phyloP scores from a whole-genome alignment of 2,888 invertebrate species.

The Acrocera orbiculus region DNA sequence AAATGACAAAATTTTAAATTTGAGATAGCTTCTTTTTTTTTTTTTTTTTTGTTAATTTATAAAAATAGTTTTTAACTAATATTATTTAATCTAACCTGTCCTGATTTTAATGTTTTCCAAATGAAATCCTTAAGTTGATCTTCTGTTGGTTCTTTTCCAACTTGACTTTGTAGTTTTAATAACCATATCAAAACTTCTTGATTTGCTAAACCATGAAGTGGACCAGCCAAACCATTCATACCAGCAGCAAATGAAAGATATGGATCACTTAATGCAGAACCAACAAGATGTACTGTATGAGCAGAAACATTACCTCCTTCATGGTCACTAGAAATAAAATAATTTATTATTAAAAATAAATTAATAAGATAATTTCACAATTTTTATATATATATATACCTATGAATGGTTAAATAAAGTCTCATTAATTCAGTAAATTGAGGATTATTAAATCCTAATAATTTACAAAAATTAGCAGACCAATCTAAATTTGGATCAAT shows the following conservation, averaged over 20 bases:
- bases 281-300: constrained; percentile 75
- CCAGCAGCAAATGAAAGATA: constrained; percentile 72
- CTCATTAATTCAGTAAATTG: constrained; percentile 67
- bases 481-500: constrained; percentile 67
- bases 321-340: constrained; percentile 39
- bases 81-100: constrained; percentile 37
- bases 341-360: not conserved
- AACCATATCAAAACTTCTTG: constrained; percentile 91
- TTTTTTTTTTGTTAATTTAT: too few species aligned
- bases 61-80: too few species aligned
- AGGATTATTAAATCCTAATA: constrained; percentile 61
- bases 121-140: constrained; percentile 91
- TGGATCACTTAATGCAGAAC: constrained; percentile 71
- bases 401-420: constrained; percentile 69
- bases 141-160: constrained; percentile 74
- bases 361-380: not conserved
- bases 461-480: constrained; percentile 64
- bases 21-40: too few species aligned
- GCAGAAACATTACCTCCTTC: constrained; percentile 85
- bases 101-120: constrained; percentile 83
- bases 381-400: constrained; percentile 15
- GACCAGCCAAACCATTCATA: constrained; percentile 75
- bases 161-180: constrained; percentile 68
- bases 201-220: constrained; percentile 77
- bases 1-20: too few species aligned